phyloP scores from a whole-genome alignment of 2,797 vertebrate species.

The Eidolon dupreanum region DNA sequence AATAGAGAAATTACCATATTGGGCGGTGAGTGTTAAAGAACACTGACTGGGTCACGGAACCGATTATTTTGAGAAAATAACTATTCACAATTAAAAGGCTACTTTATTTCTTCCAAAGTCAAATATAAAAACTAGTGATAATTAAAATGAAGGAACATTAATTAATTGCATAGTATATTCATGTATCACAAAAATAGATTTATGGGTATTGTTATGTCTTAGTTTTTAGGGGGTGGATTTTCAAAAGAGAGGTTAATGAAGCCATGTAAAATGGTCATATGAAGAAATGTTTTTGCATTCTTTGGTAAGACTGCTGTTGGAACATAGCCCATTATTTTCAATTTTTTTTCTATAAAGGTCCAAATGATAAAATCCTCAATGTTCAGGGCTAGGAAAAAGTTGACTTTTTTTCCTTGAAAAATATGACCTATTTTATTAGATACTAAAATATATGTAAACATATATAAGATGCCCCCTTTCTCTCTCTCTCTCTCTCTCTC shows the following conservation, averaged over 20 bases:
- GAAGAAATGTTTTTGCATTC: slow-evolving; percentile 19
- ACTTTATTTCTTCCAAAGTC: not conserved
- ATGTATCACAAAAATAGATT: slow-evolving; percentile 23
- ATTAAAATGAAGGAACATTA: not conserved
- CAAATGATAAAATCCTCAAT: slow-evolving; percentile 4
- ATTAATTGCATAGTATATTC: slow-evolving; percentile 39
- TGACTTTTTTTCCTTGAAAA: not conserved
- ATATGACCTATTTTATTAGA: slow-evolving; percentile 2
- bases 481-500: not conserved
- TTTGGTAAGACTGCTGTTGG: not conserved
- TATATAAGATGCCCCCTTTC: not conserved
- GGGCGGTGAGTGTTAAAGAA: not conserved
- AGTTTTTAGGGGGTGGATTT: slow-evolving; percentile 51
- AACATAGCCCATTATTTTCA: not conserved
- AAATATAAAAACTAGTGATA: slow-evolving; percentile 28
- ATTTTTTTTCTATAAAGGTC: slow-evolving; percentile 14
- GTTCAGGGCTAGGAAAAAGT: not conserved
- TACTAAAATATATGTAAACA: not conserved
- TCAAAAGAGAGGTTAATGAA: slow-evolving; percentile 60
- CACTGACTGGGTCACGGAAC: not conserved
- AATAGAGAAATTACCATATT: slow-evolving; percentile 3
- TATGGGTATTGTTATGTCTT: slow-evolving; percentile 38
- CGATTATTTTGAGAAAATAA: slow-evolving; percentile 59
- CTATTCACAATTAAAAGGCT: slow-evolving; percentile 44
- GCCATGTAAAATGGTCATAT: not conserved